These are phyloP conservation scores for Spermophilus dauricus DNA, from an alignment of 2,113 vertebrate species.

Conservation along the genomic window DNA sequence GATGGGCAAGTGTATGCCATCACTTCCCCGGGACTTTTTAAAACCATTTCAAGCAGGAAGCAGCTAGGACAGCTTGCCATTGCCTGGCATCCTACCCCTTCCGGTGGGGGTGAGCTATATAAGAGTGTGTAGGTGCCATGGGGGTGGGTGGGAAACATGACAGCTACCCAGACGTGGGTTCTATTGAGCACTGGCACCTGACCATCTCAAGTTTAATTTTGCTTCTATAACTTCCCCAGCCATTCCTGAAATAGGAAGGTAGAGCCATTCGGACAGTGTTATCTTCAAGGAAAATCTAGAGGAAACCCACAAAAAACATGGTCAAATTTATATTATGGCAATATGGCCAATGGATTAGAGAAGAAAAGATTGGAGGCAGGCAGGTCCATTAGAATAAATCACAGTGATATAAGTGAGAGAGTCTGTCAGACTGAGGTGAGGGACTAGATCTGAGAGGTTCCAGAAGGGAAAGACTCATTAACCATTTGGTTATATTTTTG, in stretches of 20 bases:
- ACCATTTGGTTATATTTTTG: background rate
- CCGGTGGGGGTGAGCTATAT: too few species aligned
- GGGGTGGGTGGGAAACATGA: fast-evolving
- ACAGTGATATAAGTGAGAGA: fast-evolving
- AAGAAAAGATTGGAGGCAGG: background rate
- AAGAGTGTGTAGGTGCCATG: background rate
- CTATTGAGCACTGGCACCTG: fast-evolving
- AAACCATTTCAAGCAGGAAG: background rate
- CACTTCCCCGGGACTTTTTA: background rate
- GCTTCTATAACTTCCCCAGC: background rate
- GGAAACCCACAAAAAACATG: background rate
- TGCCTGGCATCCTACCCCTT: background rate
- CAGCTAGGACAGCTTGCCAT: too few species aligned
- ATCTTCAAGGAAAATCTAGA: background rate
- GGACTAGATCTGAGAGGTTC: background rate
- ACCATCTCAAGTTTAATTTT: background rate
- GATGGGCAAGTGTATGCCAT: background rate
- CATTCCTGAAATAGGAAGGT: background rate
- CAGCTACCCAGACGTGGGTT: background rate
- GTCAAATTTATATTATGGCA: background rate
- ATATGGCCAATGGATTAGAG: fast-evolving
- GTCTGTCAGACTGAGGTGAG: background rate
- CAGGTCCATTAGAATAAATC: background rate
- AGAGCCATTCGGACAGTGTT: background rate
- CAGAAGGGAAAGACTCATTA: too few species aligned